These are phyloP conservation scores for Pampusana beccarii DNA, from an alignment of 2,113 vertebrate species.

Conservation along the genomic window DNA sequence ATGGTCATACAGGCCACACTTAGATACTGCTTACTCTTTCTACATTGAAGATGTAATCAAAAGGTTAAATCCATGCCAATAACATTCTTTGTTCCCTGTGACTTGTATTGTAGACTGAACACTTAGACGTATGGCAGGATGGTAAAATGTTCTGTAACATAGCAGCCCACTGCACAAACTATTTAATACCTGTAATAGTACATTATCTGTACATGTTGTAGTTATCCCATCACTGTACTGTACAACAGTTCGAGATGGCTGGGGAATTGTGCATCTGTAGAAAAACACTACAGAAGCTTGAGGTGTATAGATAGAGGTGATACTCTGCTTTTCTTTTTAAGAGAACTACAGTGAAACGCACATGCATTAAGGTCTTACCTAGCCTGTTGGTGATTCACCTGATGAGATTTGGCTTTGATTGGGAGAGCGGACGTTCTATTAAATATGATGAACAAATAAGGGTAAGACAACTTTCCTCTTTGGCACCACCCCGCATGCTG, in stretches of 20 bases:
- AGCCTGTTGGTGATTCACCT: constrained; percentile 95
- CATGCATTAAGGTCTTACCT: constrained; percentile 95
- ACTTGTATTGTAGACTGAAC: background rate
- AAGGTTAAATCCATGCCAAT: background rate
- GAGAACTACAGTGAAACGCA: constrained; percentile 98
- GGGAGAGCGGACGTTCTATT: constrained; percentile 98
- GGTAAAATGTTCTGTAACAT: background rate
- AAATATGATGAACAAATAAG: constrained; percentile 98
- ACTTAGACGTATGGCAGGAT: background rate
- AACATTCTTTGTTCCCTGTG: background rate
- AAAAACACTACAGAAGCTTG: background rate
- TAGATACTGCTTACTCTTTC: background rate
- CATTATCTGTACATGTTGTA: accelerated
- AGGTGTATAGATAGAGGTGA: constrained; percentile 14
- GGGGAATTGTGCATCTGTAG: background rate
- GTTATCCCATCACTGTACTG: accelerated
- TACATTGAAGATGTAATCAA: background rate
- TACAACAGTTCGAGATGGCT: background rate
- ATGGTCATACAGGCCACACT: background rate
- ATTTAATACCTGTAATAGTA: background rate
- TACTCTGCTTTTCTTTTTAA: constrained; percentile 70
- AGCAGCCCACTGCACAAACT: background rate
- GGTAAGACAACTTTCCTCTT: constrained; percentile 72
- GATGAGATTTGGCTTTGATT: constrained; percentile 99
- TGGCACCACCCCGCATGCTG: accelerated